phyloP scores from a whole-genome alignment of 2,888 invertebrate genomes.

The Onthophagus sagittarius region DNA sequence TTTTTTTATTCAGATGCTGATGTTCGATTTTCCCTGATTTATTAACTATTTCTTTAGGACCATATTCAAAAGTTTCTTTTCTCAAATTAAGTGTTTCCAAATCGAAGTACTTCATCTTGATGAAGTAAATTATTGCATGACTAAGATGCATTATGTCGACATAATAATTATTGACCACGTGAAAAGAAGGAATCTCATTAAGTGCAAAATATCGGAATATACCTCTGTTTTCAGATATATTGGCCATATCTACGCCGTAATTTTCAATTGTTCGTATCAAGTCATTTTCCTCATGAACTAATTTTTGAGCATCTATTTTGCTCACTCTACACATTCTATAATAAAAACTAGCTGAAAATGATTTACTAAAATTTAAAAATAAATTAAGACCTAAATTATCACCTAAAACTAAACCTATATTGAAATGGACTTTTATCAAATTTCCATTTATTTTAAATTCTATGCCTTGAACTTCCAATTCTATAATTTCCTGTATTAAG shows the following conservation, averaged over 20 bases:
- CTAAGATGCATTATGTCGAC: conserved; percentile 26
- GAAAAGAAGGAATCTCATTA: conserved; percentile 31
- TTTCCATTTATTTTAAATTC: too few species aligned
- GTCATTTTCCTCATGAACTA: conserved; percentile 18
- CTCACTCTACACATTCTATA: too few species aligned
- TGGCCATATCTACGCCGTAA: conserved; percentile 24
- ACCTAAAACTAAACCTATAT: too few species aligned
- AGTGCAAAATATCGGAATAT: conserved; percentile 23
- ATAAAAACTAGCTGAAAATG: conserved; percentile 14
- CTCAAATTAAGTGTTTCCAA: too few species aligned
- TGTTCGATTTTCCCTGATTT: too few species aligned
- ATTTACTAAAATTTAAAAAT: too few species aligned
- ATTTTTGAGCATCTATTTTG: conserved; percentile 12
- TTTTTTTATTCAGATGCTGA: conserved; percentile 14
- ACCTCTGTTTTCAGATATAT: conserved; percentile 22
- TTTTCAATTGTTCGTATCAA: conserved; percentile 27
- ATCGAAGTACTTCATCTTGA: conserved; percentile 24
- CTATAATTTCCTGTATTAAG: too few species aligned
- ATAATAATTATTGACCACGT: conserved; percentile 21
- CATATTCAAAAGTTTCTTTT: too few species aligned
- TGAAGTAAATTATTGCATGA: conserved; percentile 17
- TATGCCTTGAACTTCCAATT: too few species aligned
- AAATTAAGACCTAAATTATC: too few species aligned
- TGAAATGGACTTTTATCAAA: too few species aligned
- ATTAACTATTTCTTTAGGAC: too few species aligned